Base-by-base conservation (phyloP, 2,113 vertebrate genomes). In the Scomber colias region DNA sequence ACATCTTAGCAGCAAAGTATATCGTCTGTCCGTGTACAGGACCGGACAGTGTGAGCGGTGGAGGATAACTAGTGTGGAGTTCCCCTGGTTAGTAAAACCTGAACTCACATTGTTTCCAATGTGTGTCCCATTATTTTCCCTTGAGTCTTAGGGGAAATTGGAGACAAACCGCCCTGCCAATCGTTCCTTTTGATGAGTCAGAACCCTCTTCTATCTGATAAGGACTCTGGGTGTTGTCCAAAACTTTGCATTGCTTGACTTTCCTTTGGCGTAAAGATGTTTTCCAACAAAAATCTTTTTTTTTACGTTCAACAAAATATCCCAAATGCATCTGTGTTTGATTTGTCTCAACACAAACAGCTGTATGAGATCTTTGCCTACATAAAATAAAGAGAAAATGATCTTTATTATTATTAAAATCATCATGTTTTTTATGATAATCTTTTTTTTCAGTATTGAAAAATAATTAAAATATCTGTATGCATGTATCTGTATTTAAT, bases 1-100 rank as follows among this genome's bases (percentile, higher is more conserved):
- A 84, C 72, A 71, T 82, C 68, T 87, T 21, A 70, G 74, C 68
- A 62, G 71, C 66, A n/a, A 19, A 60, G 54, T 51, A 78, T 75
- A 53, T 80, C 59, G 40, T 66, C 72, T 71, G 45, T 68, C 46
- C 62, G 17, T 48, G n/a, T 35, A 17, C 45, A 46, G 63, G 35
- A 75, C 40, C 1, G 27, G 62, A 73, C 60, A 19, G 49, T 24
- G 55, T 50, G 49, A 72, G 61, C 63, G 60, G 63, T 60, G 57
- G 6, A 12, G 51, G 46, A 59, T 40, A 27, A 59, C 9, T 5
- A 44, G 35, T 8, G 27, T 35, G 19, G 40, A 51, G 44, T 46
- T 66, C 30, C 48, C 45, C 55, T 49, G 50, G 19, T 75, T 71
- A 50, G 24, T 8, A 11, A 71, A 62, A 68, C 16, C 24, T 60